A percentile compares a stretch with the other conserved stretches of the same genome.
These are phyloP conservation scores for Malurus elegans DNA, from an alignment of 2,113 vertebrate species.

Conservation along the genomic window DNA sequence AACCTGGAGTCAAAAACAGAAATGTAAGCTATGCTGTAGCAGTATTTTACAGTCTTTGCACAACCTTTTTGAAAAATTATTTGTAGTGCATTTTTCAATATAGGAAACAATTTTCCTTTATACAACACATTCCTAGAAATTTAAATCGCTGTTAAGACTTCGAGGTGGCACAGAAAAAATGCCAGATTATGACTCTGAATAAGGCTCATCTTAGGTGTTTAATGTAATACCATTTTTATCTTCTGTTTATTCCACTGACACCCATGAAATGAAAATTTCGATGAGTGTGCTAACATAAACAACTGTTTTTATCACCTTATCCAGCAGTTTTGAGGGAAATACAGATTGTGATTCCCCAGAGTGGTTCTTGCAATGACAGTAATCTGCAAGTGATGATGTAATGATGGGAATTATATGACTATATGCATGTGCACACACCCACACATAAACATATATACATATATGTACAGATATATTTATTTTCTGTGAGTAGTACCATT, in stretches of 20 bases:
- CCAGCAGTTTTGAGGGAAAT: neutral
- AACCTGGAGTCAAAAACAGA: slow-evolving; percentile 71
- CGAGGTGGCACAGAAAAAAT: neutral
- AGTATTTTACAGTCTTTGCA: neutral
- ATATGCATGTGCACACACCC: neutral
- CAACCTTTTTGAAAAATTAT: neutral
- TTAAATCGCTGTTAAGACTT: neutral
- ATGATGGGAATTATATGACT: neutral
- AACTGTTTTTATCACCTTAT: neutral
- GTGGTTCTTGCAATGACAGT: neutral
- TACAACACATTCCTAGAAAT: neutral
- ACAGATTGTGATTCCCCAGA: neutral
- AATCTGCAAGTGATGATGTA: neutral
- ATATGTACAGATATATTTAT: neutral
- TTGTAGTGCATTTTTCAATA: neutral
- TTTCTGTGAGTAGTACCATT: neutral
- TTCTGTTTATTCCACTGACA: neutral
- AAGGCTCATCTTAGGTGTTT: neutral
- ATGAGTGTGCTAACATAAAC: neutral
- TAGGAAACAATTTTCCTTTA: neutral
- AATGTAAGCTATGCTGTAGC: neutral
- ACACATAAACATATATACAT: accelerated
- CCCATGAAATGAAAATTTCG: neutral
- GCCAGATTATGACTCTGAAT: neutral
- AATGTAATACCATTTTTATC: neutral